Conservation (phyloP, 1,140 invertebrate genomes). For the Palaemon carinicauda region DNA sequence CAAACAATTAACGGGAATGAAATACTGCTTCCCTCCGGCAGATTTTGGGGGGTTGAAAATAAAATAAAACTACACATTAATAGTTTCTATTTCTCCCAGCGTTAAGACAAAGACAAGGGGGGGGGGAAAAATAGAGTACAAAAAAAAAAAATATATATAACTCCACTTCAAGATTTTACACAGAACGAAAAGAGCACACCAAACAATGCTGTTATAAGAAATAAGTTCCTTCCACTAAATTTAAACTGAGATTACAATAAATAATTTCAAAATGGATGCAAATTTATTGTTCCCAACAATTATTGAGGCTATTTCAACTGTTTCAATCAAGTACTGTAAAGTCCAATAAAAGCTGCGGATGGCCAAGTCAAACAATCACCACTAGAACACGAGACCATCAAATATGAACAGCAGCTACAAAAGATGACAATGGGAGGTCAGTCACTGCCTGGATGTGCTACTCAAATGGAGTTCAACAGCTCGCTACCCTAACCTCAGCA, state of each 20-base stretch:
- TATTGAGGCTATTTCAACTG: too few species aligned
- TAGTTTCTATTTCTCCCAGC: too few species aligned
- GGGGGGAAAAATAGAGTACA: not conserved
- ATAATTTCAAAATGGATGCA: too few species aligned
- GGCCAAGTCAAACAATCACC: not conserved
- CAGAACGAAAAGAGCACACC: slow-evolving; percentile 39
- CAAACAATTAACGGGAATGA: slow-evolving; percentile 14
- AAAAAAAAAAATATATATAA: slow-evolving; percentile 29
- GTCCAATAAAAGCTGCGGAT: not conserved
- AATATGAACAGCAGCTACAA: too few species aligned
- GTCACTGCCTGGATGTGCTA: slow-evolving; percentile 21
- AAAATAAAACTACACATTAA: too few species aligned
- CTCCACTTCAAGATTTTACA: slow-evolving; percentile 4
- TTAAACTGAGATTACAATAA: slow-evolving; percentile 26
- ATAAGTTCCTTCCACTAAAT: not conserved
- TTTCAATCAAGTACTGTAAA: too few species aligned
- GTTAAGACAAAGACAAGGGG: not conserved
- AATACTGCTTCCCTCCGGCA: not conserved
- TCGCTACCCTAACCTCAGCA: too few species aligned
- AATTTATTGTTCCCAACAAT: too few species aligned
- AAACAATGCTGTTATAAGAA: slow-evolving; percentile 42
- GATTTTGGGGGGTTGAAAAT: too few species aligned
- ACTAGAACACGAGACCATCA: too few species aligned
- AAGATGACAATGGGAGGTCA: too few species aligned
- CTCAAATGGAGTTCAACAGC: too few species aligned